These are phyloP conservation scores for Selene dorsalis DNA, from an alignment of 2,797 vertebrate species.

Conservation along the genomic window DNA sequence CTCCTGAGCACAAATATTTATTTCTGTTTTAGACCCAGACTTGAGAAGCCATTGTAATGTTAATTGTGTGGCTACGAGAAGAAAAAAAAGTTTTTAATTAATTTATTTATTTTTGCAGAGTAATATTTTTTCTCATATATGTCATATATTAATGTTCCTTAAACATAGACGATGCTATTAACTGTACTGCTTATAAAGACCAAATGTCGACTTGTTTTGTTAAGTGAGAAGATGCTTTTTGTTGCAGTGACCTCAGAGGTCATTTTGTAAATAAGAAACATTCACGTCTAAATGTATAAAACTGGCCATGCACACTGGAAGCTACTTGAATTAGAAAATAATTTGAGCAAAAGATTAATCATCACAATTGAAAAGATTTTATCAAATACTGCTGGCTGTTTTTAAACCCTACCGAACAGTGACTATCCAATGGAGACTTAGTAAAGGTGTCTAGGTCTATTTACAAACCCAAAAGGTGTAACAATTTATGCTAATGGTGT, in stretches of 20 bases:
- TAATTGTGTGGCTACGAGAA: slow-evolving; percentile 20
- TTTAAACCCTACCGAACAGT: neutral
- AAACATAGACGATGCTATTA: slow-evolving; percentile 29
- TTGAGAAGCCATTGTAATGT: slow-evolving; percentile 13
- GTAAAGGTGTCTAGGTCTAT: too few species aligned
- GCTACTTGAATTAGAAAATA: slow-evolving; percentile 16
- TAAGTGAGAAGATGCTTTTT: slow-evolving; percentile 14
- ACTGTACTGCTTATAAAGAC: slow-evolving; percentile 44
- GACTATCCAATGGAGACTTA: neutral
- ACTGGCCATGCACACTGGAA: slow-evolving; percentile 2
- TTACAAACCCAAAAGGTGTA: neutral
- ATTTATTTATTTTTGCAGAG: slow-evolving; percentile 54
- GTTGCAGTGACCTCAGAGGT: neutral
- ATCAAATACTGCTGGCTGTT: slow-evolving; percentile 7
- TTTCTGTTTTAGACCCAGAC: slow-evolving; percentile 43
- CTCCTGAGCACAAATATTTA: slow-evolving; percentile 63
- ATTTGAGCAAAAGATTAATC: neutral
- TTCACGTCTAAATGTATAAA: slow-evolving; percentile 6
- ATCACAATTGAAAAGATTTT: neutral
- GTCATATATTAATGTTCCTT: slow-evolving; percentile 37
- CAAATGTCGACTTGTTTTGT: slow-evolving; percentile 30
- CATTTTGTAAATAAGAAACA: slow-evolving; percentile 54
- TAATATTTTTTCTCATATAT: slow-evolving; percentile 30
- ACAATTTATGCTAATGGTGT: neutral
- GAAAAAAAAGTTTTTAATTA: slow-evolving; percentile 20